These are phyloP conservation scores for Ruditapes philippinarum DNA, from an alignment of 1,140 invertebrate species.

Conservation along the genomic window DNA sequence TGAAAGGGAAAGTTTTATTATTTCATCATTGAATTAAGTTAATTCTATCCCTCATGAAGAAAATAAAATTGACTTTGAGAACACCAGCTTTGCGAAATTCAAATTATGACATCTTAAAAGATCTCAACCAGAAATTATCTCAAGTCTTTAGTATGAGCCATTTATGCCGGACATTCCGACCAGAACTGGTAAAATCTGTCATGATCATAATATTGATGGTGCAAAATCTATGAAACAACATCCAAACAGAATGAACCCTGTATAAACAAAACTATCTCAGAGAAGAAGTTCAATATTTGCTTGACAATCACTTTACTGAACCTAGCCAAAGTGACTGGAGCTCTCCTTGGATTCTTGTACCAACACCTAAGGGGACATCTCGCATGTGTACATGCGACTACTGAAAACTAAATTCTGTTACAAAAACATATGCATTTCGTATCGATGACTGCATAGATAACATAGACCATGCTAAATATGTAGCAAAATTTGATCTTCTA, in stretches of 20 bases:
- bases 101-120: no score
- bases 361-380: constrained; percentile 60
- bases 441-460: constrained; percentile 72
- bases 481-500: no score
- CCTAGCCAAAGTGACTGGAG: constrained; percentile 69
- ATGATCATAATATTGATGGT: constrained; percentile 59
- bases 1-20: no score
- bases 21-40: no score
- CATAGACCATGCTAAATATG: constrained; percentile 65
- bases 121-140: no score
- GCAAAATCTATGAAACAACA: constrained; percentile 65
- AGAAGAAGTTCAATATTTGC: constrained; percentile 80
- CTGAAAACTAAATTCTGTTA: constrained; percentile 63
- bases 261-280: constrained; percentile 84
- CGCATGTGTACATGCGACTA: constrained; percentile 68
- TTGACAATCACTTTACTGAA: no score
- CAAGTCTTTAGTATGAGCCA: no score
- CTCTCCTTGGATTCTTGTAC: constrained; percentile 71
- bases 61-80: no score
- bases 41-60: no score
- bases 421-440: constrained; percentile 62
- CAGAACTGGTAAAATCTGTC: background rate
- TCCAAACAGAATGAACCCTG: constrained; percentile 67
- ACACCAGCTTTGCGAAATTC: no score
- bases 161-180: constrained; percentile 46